Evolutionary conservation across 2,797 vertebrate species (phyloP), one percentile per base, ranked within the genome.

Genomic region (Gallirallus australis): DNA sequence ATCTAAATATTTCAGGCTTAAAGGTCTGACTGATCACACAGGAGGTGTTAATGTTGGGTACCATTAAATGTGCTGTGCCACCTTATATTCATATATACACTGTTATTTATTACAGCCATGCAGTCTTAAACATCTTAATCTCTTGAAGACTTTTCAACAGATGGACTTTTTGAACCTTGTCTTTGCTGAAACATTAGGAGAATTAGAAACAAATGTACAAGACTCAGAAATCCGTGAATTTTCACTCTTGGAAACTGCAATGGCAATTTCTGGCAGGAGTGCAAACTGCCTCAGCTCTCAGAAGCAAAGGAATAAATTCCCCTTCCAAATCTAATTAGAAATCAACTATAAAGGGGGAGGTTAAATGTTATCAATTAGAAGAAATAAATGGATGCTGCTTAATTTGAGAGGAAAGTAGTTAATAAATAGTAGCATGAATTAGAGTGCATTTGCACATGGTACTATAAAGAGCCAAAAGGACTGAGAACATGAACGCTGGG

Each of bases 61-160:
- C 47, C 31, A 6, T 79, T 95, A 59, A 54, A 9, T 9, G 47
- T 59, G 59, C 40, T 90, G 10, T 39, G 80, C 35, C 92, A 71
- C 35, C n/a, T 82, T 53, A 47, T 47, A 47, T 47, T 45, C 42
- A 33, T 45, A 60, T 40, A 54, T 10, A 25, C 50, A 21, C 65
- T 53, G 42, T 39, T 89, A 65, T 89, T 86, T 93, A 68, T 94
- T 89, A 71, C 7, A 94, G 28, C 37, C 40, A 19, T 4, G 19
- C 35, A 79, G n/a, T 66, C 31, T 93, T 82, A 84, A 91, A 93
- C 84, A 79, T 82, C 78, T 70, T 89, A 79, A 94, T 93, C 78
- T 91, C 54, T 47, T 56, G 48, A 78, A 90, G 77, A 54, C 77
- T 95, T 93, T 93, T 92, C 63, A 90, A 42, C 63, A 79, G 84